Percentiles rank a stretch among this genome's conserved stretches.
Conservation (phyloP, 1,140 invertebrate genomes). For the Pararge aegeria region DNA sequence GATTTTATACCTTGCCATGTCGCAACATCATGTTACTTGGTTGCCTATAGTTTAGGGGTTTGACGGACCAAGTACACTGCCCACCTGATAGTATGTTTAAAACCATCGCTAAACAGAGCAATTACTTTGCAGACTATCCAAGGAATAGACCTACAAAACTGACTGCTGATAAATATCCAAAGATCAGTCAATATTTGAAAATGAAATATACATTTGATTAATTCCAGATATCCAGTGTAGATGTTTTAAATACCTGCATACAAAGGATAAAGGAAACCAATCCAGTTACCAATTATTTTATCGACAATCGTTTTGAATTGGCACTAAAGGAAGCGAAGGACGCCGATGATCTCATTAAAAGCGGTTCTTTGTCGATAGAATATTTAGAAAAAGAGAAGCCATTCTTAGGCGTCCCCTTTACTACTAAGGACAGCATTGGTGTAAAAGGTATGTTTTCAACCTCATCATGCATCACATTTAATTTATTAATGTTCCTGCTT, state of each 20-base stretch:
- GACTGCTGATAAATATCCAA: no score
- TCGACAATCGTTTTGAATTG: constrained; percentile 87
- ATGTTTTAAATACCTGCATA: constrained; percentile 90
- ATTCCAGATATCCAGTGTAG: constrained; percentile 86
- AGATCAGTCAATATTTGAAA: no score
- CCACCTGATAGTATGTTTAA: no score
- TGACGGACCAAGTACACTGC: no score
- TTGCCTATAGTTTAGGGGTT: no score
- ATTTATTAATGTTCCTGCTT: no score
- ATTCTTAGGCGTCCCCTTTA: constrained; percentile 91
- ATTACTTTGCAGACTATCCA: no score
- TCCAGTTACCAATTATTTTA: constrained; percentile 89
- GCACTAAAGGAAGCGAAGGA: constrained; percentile 87
- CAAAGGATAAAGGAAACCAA: constrained; percentile 90
- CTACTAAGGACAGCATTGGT: constrained; percentile 88
- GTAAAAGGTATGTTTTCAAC: constrained; percentile 85
- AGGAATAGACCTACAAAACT: no score
- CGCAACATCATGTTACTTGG: no score
- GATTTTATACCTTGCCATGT: no score
- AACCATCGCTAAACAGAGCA: no score
- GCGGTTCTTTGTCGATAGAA: constrained; percentile 80
- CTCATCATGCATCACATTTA: no score
- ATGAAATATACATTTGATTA: background rate
- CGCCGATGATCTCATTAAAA: constrained; percentile 85
- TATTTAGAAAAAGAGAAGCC: constrained; percentile 85